These are phyloP conservation scores for Psettodes erumei DNA, from an alignment of 2,113 vertebrate genomes.

Conservation along the genomic window DNA sequence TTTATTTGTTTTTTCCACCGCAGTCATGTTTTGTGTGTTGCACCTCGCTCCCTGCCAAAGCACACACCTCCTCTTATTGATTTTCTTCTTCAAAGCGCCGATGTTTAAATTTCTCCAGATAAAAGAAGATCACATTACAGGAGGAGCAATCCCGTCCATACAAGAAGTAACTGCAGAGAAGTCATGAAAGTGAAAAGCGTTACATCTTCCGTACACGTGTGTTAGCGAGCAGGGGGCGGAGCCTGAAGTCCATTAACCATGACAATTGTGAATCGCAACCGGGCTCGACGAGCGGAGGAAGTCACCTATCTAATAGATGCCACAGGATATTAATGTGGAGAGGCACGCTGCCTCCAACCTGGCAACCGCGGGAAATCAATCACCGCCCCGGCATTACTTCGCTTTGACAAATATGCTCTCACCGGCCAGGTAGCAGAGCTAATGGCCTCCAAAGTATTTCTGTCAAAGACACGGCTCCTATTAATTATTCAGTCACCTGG, in stretches of 20 bases:
- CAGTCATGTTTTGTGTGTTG: slow-evolving; percentile 3
- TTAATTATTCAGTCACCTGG: slow-evolving; percentile 83
- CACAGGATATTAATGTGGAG: slow-evolving; percentile 78
- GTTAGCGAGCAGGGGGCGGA: no score
- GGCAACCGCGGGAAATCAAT: slow-evolving; percentile 77
- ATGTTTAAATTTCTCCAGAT: slow-evolving; percentile 1
- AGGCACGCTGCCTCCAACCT: slow-evolving; percentile 69
- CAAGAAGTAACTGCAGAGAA: not conserved
- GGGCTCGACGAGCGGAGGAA: slow-evolving; percentile 65
- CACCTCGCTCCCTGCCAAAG: not conserved
- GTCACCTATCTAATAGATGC: slow-evolving; percentile 74
- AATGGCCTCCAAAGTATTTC: slow-evolving; percentile 82
- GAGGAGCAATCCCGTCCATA: not conserved
- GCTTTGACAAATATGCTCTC: slow-evolving; percentile 78
- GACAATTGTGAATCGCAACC: slow-evolving; percentile 68
- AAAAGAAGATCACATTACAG: slow-evolving; percentile 11
- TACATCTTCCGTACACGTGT: no score
- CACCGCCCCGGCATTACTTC: slow-evolving; percentile 66
- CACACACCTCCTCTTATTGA: slow-evolving; percentile 22
- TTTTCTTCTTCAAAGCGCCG: slow-evolving; percentile 13
- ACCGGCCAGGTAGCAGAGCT: slow-evolving; percentile 73
- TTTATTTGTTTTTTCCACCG: slow-evolving; percentile 2
- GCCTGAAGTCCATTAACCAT: no score
- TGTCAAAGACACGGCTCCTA: slow-evolving; percentile 77
- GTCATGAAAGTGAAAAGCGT: no score